These are phyloP conservation scores for Pseudoatta argentina DNA, from an alignment of 1,140 invertebrate genomes.

Conservation along the genomic window DNA sequence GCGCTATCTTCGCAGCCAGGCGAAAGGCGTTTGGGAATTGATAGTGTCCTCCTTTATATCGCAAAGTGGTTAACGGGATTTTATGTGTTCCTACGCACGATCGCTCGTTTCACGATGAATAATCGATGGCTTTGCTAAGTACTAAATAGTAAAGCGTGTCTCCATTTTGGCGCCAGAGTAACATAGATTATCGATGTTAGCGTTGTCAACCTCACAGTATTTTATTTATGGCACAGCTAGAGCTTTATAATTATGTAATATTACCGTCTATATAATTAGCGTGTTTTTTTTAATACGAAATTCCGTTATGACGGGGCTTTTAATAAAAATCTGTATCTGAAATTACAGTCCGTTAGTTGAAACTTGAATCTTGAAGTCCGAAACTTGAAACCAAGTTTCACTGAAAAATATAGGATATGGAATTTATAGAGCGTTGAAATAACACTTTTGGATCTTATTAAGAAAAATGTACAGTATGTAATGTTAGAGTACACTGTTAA, in stretches of 20 bases:
- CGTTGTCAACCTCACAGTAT: background rate
- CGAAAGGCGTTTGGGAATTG: constrained; percentile 38
- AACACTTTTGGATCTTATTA: background rate
- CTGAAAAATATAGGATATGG: background rate
- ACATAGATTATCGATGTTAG: constrained; percentile 4
- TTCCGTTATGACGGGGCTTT: constrained; percentile 2
- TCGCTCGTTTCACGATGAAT: background rate
- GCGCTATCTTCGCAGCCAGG: constrained; percentile 10
- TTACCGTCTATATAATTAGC: background rate
- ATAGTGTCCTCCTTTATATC: constrained; percentile 50
- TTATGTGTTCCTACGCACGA: constrained; percentile 12
- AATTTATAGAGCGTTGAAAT: constrained; percentile 15
- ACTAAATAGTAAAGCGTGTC: background rate
- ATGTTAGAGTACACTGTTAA: background rate
- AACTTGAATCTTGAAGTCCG: background rate
- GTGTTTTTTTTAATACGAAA: background rate
- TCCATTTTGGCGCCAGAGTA: background rate
- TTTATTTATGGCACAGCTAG: background rate
- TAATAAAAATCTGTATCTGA: constrained; percentile 1
- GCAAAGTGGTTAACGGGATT: constrained; percentile 48
- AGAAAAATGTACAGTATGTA: background rate
- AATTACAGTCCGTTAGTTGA: background rate
- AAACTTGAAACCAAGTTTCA: background rate
- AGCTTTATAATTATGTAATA: background rate
- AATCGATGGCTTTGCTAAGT: background rate